Conservation (phyloP, 2,113 vertebrate genomes). For the Thomomys bottae region DNA sequence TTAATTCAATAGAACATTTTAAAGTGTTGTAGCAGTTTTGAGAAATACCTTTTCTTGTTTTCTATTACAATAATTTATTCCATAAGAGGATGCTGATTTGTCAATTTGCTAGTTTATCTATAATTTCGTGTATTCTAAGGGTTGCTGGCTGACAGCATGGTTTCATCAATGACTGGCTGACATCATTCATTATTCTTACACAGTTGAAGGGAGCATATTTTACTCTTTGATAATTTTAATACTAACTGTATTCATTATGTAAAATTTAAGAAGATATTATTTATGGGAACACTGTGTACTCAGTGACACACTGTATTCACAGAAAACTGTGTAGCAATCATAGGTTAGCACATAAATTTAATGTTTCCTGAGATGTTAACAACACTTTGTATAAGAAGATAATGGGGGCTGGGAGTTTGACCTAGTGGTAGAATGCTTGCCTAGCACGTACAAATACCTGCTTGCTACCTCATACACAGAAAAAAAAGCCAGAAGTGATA, state of each 20-base stretch:
- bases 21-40: neutral
- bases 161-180: neutral
- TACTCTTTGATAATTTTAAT: neutral
- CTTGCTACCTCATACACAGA: too few relatives aligned
- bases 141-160: neutral
- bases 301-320: neutral
- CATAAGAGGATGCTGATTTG: neutral
- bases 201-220: neutral
- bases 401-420: too few relatives aligned
- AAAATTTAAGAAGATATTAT: neutral
- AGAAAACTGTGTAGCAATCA: neutral
- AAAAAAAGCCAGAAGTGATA: too few relatives aligned
- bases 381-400: neutral
- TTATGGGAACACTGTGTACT: neutral
- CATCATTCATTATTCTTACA: slow-evolving; percentile 5
- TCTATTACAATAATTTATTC: neutral
- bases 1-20: neutral
- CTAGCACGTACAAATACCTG: too few relatives aligned
- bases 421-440: too few relatives aligned
- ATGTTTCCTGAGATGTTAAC: slow-evolving; percentile 26
- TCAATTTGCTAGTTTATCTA: neutral
- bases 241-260: neutral
- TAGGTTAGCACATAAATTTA: neutral
- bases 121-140: slow-evolving; percentile 36
- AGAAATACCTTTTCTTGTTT: neutral